Base-by-base conservation (phyloP, 2,113 vertebrate species). In the Limnothrissa miodon region DNA sequence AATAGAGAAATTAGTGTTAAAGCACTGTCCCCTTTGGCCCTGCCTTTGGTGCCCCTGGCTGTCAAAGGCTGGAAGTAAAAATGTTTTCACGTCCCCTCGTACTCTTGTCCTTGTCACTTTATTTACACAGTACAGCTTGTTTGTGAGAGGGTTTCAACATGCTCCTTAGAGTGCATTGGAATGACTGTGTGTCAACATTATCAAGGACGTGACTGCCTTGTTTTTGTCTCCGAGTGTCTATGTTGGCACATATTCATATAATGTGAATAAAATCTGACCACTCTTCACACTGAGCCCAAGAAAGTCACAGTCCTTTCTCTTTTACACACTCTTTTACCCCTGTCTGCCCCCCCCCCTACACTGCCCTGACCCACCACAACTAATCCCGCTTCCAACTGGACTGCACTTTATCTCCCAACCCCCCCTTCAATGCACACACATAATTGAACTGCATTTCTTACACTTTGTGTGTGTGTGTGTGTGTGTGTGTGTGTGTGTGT, bases 381-480 rank as follows among this genome's bases (percentile, higher is more conserved):
- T n/a, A n/a, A n/a, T n/a, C n/a, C n/a, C n/a, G n/a, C n/a, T n/a
- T n/a, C n/a, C n/a, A n/a, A n/a, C n/a, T n/a, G n/a, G n/a, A n/a
- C n/a, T n/a, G n/a, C n/a, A n/a, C n/a, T n/a, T n/a, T n/a, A n/a
- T n/a, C n/a, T n/a, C n/a, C n/a, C n/a, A n/a, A n/a, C n/a, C n/a
- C n/a, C n/a, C n/a, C n/a, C n/a, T n/a, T n/a, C n/a, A n/a, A n/a
- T n/a, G n/a, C n/a, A n/a, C n/a, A n/a, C n/a, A n/a, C n/a, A n/a
- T n/a, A n/a, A n/a, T n/a, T n/a, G n/a, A n/a, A n/a, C n/a, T n/a
- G n/a, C n/a, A n/a, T n/a, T n/a, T n/a, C n/a, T n/a, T n/a, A n/a
- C n/a, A n/a, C n/a, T n/a, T n/a, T 84, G 46, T 45, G 46, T 83
- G 51, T 66, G 48, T 78, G 79, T 78, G 79, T 48, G 81, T 81